These are phyloP conservation scores for Syritta pipiens DNA, from an alignment of 2,888 invertebrate genomes.

Conservation along the genomic window DNA sequence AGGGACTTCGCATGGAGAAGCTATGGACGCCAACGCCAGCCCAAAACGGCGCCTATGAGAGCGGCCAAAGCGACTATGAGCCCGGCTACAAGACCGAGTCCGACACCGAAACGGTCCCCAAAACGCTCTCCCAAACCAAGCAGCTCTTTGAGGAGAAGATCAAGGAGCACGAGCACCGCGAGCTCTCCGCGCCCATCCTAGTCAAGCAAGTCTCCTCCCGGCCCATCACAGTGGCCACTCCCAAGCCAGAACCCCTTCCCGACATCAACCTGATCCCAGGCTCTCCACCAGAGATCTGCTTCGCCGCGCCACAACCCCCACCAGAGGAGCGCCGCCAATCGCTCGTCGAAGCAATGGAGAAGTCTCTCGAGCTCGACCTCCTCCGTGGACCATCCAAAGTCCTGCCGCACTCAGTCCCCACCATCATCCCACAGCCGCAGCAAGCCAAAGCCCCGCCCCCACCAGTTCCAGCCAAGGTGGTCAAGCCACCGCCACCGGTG, in stretches of 20 bases:
- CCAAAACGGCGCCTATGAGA: constrained; percentile 73
- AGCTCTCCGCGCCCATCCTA: constrained; percentile 80
- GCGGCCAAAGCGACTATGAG: constrained; percentile 72
- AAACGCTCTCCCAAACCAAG: constrained; percentile 73
- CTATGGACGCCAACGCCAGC: constrained; percentile 81
- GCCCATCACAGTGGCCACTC: constrained; percentile 73
- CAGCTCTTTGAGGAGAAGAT: constrained; percentile 73
- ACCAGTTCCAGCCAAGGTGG: constrained; percentile 80
- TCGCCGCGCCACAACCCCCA: constrained; percentile 81
- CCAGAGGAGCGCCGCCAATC: constrained; percentile 80
- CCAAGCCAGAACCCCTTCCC: constrained; percentile 77
- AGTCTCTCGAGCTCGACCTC: constrained; percentile 81
- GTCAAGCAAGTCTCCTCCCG: constrained; percentile 77
- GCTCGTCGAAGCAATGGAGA: constrained; percentile 82
- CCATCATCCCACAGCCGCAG: constrained; percentile 79
- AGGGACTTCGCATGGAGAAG: constrained; percentile 85
- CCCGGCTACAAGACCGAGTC: constrained; percentile 68
- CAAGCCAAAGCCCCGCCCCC: constrained; percentile 75
- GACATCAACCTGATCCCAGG: constrained; percentile 83
- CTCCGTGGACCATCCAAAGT: constrained; percentile 81
- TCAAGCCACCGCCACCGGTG: constrained; percentile 81
- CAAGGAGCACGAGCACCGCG: constrained; percentile 69
- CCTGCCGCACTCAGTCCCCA: constrained; percentile 81
- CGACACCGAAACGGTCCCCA: constrained; percentile 71
- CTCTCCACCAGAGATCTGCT: constrained; percentile 85